phyloP scores from a whole-genome alignment of 2,888 invertebrate genomes.

The Drosophila melanosoma region DNA sequence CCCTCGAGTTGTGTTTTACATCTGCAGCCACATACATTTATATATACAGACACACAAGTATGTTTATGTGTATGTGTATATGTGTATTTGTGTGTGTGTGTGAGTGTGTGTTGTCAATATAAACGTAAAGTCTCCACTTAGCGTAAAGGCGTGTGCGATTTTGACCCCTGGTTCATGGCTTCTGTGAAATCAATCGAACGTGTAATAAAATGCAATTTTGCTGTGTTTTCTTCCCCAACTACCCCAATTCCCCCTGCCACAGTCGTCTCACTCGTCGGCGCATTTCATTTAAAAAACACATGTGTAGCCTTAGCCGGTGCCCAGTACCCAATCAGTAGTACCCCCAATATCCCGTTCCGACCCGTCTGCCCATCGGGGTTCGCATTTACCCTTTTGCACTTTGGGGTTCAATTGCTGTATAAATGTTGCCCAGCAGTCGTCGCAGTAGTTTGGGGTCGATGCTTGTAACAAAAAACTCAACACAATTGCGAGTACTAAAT shows the following conservation, averaged over 20 bases:
- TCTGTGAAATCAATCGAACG: conserved; percentile 75
- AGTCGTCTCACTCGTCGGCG: conserved; percentile 2
- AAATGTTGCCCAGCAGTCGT: conserved; percentile 51
- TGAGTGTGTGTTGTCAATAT: conserved; percentile 48
- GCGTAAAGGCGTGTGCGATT: conserved; percentile 63
- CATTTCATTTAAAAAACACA: conserved; percentile 58
- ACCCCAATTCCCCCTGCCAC: not conserved
- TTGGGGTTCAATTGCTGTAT: conserved; percentile 75
- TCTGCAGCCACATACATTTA: conserved; percentile 38
- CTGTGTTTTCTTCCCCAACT: conserved; percentile 33
- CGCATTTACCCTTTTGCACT: conserved; percentile 66
- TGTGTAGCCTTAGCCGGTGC: conserved; percentile 40
- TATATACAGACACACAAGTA: conserved; percentile 8
- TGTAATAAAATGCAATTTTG: conserved; percentile 78
- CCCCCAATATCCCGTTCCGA: not conserved
- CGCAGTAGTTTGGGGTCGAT: conserved; percentile 30
- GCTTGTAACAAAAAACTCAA: conserved; percentile 59
- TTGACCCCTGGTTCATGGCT: conserved; percentile 23
- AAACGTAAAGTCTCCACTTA: conserved; percentile 72
- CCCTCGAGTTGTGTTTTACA: conserved; percentile 28
- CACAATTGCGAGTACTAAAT: conserved; percentile 57
- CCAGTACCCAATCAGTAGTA: conserved; percentile 14
- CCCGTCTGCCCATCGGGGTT: conserved; percentile 23
- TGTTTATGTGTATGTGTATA: conserved; percentile 9
- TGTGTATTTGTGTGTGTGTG: not conserved